Evolutionary conservation across 2,888 invertebrate species (phyloP), one percentile per base, ranked within the genome.

Genomic region (Spatulosminthurus flaviceps): DNA sequence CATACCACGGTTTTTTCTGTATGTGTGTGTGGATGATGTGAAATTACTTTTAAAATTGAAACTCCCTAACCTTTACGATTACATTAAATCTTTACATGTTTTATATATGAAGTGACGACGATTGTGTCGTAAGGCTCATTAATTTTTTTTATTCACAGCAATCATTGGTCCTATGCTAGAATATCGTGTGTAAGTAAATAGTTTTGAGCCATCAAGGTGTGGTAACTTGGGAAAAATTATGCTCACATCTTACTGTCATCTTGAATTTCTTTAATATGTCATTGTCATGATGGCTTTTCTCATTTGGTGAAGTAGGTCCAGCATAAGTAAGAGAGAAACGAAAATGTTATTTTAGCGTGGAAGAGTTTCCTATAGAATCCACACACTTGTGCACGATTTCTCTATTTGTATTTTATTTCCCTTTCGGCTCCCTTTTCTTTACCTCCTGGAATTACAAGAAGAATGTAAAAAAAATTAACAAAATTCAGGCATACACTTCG

Each of bases 361-460:
- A 2, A 51, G 2, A 4, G 51, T 19, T 51, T 2, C 51, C 9
- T 2, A 16, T 16, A 19, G 51, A 51, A 9, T 51, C n/a, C n/a
- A n/a, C n/a, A n/a, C n/a, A n/a, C n/a, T 51, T 51, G n/a, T 51
- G 51, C 51, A 51, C 51, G 51, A 51, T 51, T 51, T 16, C 34
- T 34, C 5, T 51, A 19, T 51, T 51, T 51, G 51, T 51, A 51
- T 51, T n/a, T n/a, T 51, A 51, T 51, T 51, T 51, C 51, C 51
- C n/a, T n/a, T 51, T 51, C 51, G 51, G 51, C 51, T 51, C 16
- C 51, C 51, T 51, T 41, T 7, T 41, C 41, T 41, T 9, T 41
- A 9, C 13, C 41, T 41, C 41, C 7, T 7, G 41, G 41, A 7
- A 41, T 41, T 41, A 13, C 41, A 41, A 13, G 51, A 16, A n/a